phyloP scores from a whole-genome alignment of 2,113 vertebrate genomes.

The Dendropsophus ebraccatus region DNA sequence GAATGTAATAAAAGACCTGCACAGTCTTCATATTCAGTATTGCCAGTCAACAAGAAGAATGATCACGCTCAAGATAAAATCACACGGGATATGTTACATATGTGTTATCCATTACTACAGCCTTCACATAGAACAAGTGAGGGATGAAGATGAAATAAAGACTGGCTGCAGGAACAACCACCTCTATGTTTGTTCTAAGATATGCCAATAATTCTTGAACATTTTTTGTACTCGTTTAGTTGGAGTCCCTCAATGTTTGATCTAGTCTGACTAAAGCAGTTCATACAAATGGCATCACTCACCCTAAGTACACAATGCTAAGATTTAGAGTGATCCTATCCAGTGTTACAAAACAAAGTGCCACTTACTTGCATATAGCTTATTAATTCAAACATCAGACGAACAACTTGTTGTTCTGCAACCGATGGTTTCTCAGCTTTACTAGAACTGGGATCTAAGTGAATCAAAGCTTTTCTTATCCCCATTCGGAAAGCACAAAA shows the following conservation, averaged over 20 bases:
- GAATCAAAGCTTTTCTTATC: conserved; percentile 83
- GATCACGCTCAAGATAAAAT: neutral
- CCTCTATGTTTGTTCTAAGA: neutral
- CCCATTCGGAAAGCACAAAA: conserved; percentile 81
- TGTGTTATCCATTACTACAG: neutral
- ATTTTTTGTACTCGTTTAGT: neutral
- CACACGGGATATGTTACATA: neutral
- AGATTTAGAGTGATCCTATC: no score
- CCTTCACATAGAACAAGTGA: neutral
- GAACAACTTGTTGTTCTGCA: conserved; percentile 74
- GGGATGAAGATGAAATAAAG: neutral
- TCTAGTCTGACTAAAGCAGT: neutral
- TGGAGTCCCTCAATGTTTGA: neutral
- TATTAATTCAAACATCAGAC: conserved; percentile 79
- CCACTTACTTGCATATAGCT: conserved; percentile 82
- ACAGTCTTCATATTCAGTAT: neutral
- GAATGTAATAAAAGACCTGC: neutral
- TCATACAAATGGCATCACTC: neutral
- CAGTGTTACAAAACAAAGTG: neutral
- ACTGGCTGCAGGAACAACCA: neutral
- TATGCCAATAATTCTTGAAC: neutral
- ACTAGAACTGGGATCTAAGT: conserved; percentile 50
- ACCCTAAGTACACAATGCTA: neutral
- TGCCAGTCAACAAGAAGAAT: conserved; percentile 12
- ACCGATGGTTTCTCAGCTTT: conserved; percentile 43